Evolutionary conservation across 2,113 vertebrate genomes (phyloP).

Genomic region (Oceanites oceanicus): DNA sequence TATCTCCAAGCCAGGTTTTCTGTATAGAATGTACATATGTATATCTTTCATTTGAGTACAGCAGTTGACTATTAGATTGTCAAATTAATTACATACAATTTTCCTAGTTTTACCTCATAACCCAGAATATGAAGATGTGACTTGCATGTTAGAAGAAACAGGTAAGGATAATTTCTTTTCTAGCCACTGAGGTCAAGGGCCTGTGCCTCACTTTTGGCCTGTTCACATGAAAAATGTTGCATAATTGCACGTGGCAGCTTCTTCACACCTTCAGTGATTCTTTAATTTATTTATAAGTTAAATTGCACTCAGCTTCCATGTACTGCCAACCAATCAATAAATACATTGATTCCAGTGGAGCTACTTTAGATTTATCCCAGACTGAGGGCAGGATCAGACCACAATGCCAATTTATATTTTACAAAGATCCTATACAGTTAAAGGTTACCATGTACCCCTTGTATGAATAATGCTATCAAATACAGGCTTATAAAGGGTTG

Average conservation of each 20-base stretch:
- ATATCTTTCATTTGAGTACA: neutral
- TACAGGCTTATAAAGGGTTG: neutral
- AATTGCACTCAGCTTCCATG: neutral
- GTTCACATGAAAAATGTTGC: neutral
- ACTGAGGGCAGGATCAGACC: neutral
- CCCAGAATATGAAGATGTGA: neutral
- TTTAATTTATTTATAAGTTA: neutral
- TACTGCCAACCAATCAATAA: neutral
- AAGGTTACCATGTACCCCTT: neutral
- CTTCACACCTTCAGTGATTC: neutral
- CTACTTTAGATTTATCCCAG: neutral
- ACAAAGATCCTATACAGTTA: neutral
- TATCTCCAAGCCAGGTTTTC: neutral
- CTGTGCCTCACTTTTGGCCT: neutral
- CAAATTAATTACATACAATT: neutral
- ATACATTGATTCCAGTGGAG: neutral
- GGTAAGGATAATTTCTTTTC: neutral
- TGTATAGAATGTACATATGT: neutral
- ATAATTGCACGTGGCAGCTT: fast-evolving
- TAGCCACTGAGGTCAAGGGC: neutral
- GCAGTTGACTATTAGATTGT: neutral
- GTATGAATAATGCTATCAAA: neutral
- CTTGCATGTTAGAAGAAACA: neutral
- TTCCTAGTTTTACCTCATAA: neutral
- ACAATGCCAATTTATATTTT: neutral